Conservation (phyloP, 1,140 invertebrate species). For the Aleiodes sp. region DNA sequence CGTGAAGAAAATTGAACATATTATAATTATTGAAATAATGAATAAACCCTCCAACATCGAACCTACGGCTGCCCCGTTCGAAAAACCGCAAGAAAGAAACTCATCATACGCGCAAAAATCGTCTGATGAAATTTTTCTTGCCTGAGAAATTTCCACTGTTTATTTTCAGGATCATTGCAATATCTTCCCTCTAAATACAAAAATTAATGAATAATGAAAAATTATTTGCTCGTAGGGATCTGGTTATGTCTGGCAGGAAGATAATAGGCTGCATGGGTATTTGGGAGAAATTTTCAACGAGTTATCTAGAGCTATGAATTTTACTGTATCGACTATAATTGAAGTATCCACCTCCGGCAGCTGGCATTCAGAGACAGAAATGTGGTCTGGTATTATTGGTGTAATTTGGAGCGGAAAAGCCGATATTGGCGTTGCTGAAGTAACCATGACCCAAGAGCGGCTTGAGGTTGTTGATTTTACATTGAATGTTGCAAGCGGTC, state of each 20-base stretch:
- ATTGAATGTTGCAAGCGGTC: slow-evolving; percentile 38
- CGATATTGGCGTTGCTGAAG: slow-evolving; percentile 33
- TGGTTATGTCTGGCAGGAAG: neutral
- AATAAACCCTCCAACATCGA: too few species aligned
- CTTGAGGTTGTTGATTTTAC: slow-evolving; percentile 46
- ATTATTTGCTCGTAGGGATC: neutral
- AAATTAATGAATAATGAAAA: neutral
- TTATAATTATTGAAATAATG: too few species aligned
- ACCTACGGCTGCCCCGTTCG: too few species aligned
- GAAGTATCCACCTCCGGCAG: slow-evolving; percentile 16
- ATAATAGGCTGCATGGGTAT: slow-evolving; percentile 19
- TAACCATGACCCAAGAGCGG: slow-evolving; percentile 44
- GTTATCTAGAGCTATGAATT: slow-evolving; percentile 31
- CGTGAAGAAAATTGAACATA: too few species aligned
- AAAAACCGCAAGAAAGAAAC: too few species aligned
- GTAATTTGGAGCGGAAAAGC: slow-evolving; percentile 24
- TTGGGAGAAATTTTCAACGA: slow-evolving; percentile 29
- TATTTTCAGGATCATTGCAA: too few species aligned
- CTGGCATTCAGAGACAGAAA: neutral
- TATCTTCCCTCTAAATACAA: too few species aligned
- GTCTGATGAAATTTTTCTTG: too few species aligned
- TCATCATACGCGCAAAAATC: too few species aligned
- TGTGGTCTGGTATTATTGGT: slow-evolving; percentile 41
- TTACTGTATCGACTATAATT: neutral
- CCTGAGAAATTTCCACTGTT: too few species aligned